Evolutionary conservation across 2,113 vertebrate species (phyloP).

Genomic region (Microcebus tavaratra): DNA sequence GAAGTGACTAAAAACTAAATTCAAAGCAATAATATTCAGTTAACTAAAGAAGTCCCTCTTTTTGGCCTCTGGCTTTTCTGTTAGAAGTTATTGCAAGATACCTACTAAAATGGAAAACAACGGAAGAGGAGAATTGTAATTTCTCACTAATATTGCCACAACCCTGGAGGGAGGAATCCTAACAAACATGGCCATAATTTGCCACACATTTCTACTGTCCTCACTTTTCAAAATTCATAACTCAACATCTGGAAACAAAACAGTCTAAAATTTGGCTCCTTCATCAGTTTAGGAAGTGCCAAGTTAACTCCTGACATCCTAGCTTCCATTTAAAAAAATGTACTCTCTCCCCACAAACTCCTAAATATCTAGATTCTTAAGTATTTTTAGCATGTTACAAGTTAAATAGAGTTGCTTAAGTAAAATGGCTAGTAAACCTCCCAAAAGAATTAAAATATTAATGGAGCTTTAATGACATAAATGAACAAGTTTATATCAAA

Average conservation of each 20-base stretch:
- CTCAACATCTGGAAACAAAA: neutral
- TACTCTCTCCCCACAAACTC: neutral
- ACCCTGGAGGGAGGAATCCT: neutral
- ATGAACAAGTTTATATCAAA: neutral
- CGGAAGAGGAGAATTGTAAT: neutral
- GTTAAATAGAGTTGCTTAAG: neutral
- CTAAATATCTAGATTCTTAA: neutral
- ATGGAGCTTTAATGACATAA: neutral
- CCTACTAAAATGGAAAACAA: neutral
- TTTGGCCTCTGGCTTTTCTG: neutral
- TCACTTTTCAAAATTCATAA: neutral
- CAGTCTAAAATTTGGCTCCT: neutral
- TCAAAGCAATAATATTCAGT: neutral
- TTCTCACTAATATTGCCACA: neutral
- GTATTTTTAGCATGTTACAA: neutral
- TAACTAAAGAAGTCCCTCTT: neutral
- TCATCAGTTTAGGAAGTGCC: neutral
- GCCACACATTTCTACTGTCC: neutral
- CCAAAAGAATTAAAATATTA: neutral
- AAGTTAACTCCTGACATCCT: neutral
- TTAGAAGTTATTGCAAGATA: neutral
- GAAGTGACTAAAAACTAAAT: neutral
- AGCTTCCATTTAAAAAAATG: conserved; percentile 16
- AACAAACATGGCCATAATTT: neutral
- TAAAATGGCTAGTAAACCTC: neutral